Conservation (phyloP, 2,797 vertebrate species). For the Schizopygopsis pylzovi region DNA sequence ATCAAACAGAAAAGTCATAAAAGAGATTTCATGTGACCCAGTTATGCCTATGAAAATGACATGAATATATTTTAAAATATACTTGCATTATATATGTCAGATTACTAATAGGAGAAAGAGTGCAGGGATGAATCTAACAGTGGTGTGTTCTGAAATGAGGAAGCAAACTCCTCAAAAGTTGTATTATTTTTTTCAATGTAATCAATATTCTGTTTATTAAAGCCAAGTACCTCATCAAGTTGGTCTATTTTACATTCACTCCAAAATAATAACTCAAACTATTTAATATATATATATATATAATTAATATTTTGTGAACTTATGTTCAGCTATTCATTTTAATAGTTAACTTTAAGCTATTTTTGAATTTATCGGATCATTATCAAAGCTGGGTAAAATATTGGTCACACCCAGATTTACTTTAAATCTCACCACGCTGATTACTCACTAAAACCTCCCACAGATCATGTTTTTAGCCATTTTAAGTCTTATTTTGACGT, state of each 20-base stretch:
- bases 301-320: neutral
- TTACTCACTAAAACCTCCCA: neutral
- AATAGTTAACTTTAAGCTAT: neutral
- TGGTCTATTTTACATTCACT: neutral
- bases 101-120: neutral
- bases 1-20: conserved; percentile 48
- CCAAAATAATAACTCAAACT: neutral
- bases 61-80: conserved; percentile 35
- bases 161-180: neutral
- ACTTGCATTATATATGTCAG: conserved; percentile 41
- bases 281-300: neutral
- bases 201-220: no score
- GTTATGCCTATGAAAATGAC: conserved; percentile 49
- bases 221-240: neutral
- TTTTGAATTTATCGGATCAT: no score
- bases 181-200: no score
- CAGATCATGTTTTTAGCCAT: neutral
- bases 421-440: neutral
- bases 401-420: neutral
- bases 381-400: neutral
- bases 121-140: neutral
- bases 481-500: neutral
- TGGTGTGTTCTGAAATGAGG: neutral
- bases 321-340: neutral
- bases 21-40: conserved; percentile 53